phyloP scores from a whole-genome alignment of 2,113 vertebrate genomes.

The Lasiurus cinereus region DNA sequence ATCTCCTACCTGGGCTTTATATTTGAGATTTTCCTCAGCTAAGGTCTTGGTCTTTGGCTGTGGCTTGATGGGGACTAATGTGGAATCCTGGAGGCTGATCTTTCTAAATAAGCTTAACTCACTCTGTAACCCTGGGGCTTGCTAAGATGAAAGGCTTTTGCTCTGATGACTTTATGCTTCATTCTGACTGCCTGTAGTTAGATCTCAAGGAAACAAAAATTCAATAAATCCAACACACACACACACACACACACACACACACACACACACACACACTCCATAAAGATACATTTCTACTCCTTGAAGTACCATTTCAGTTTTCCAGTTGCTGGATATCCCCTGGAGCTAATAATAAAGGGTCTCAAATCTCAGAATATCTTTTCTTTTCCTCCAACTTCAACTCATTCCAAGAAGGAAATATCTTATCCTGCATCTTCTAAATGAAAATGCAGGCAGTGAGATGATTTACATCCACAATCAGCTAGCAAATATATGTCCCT shows the following conservation, averaged over 20 bases:
- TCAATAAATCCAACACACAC: not conserved
- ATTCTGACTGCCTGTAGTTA: not conserved
- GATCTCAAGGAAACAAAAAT: slow-evolving; percentile 36
- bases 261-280: not conserved
- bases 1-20: not conserved
- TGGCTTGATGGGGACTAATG: not conserved
- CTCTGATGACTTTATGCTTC: not conserved
- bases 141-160: not conserved
- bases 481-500: slow-evolving; percentile 75
- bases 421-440: slow-evolving; percentile 77
- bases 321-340: not conserved
- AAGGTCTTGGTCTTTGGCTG: not conserved
- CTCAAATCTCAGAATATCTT: slow-evolving; percentile 28
- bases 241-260: not conserved
- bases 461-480: slow-evolving; percentile 82
- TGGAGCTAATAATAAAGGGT: slow-evolving; percentile 69
- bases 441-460: slow-evolving; percentile 81
- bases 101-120: slow-evolving; percentile 33
- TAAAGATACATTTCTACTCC: slow-evolving; percentile 3
- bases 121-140: not conserved
- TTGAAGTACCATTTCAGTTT: slow-evolving; percentile 12
- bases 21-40: not conserved
- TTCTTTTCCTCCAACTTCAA: slow-evolving; percentile 56
- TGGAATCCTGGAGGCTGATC: not conserved
- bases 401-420: slow-evolving; percentile 65